Conservation (phyloP, 2,113 vertebrate species). For the Mormoops blainvillei region DNA sequence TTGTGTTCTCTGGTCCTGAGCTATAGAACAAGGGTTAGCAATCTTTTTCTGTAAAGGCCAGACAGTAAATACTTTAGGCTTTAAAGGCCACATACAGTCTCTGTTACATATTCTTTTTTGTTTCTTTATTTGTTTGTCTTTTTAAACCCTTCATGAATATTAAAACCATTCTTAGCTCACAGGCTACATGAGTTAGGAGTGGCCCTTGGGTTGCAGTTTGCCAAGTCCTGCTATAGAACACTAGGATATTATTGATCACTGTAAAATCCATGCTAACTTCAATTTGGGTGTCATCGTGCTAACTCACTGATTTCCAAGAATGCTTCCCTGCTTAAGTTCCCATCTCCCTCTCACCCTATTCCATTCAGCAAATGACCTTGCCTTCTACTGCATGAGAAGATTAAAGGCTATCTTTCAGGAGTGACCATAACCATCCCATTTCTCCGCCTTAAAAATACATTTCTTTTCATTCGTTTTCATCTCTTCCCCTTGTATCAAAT, state of each 20-base stretch:
- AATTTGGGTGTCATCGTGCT: not conserved
- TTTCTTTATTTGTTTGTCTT: not conserved
- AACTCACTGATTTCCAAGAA: not conserved
- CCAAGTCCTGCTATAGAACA: not conserved
- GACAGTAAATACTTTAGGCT: not conserved
- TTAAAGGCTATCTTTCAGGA: not conserved
- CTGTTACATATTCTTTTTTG: not conserved
- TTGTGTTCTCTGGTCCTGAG: not conserved
- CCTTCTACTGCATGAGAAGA: not conserved
- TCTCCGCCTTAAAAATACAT: not conserved
- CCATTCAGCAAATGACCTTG: not conserved
- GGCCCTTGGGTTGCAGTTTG: not conserved
- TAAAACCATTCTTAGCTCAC: not conserved
- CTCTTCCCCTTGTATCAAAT: not conserved
- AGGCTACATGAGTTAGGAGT: not conserved
- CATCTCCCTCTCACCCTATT: not conserved
- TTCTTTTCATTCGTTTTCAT: constrained; percentile 7
- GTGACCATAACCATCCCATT: not conserved
- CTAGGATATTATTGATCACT: not conserved
- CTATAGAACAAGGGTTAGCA: not conserved
- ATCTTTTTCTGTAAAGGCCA: not conserved
- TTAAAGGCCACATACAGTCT: not conserved
- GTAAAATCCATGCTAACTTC: not conserved
- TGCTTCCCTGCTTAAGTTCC: not conserved
- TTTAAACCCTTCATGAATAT: not conserved